Percentiles rank a stretch among this genome's conserved stretches.
These are phyloP conservation scores for Ophiodon elongatus DNA, from an alignment of 2,113 vertebrate genomes.

Conservation along the genomic window DNA sequence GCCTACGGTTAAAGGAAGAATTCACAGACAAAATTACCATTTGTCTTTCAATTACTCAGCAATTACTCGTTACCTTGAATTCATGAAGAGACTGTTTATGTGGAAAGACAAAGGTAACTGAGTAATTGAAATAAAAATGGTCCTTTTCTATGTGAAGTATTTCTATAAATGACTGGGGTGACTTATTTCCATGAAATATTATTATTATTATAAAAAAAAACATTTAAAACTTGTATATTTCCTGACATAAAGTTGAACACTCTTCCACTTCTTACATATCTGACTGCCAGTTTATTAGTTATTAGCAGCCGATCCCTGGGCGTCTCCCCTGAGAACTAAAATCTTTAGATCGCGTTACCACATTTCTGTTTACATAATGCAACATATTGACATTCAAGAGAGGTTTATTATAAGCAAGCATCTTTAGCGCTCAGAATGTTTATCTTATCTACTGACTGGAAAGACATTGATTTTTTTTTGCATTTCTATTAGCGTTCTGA, in stretches of 20 bases:
- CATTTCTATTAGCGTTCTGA: not conserved
- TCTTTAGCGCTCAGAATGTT: not conserved
- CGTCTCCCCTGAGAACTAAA: not conserved
- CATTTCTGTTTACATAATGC: not conserved
- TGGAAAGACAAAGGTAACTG: too few species aligned
- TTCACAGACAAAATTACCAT: not conserved
- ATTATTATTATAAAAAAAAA: not conserved
- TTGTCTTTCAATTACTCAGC: not conserved
- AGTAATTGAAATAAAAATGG: too few species aligned
- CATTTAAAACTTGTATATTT: not conserved
- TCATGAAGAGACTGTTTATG: too few species aligned
- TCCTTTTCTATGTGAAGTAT: not conserved
- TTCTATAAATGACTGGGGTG: not conserved
- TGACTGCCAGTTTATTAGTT: not conserved
- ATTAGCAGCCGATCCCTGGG: not conserved
- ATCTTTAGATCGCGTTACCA: not conserved
- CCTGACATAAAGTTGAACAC: too few species aligned
- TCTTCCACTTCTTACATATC: not conserved
- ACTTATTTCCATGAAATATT: not conserved
- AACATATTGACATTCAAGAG: not conserved
- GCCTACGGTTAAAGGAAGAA: not conserved
- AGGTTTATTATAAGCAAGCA: not conserved
- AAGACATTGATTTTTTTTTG: not conserved
- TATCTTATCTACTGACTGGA: not conserved
- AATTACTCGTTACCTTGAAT: too few species aligned